A percentile compares a stretch with the other conserved stretches of the same genome.
Evolutionary conservation across 2,797 vertebrate genomes (phyloP).

Genomic region (Linurgus olivaceus): DNA sequence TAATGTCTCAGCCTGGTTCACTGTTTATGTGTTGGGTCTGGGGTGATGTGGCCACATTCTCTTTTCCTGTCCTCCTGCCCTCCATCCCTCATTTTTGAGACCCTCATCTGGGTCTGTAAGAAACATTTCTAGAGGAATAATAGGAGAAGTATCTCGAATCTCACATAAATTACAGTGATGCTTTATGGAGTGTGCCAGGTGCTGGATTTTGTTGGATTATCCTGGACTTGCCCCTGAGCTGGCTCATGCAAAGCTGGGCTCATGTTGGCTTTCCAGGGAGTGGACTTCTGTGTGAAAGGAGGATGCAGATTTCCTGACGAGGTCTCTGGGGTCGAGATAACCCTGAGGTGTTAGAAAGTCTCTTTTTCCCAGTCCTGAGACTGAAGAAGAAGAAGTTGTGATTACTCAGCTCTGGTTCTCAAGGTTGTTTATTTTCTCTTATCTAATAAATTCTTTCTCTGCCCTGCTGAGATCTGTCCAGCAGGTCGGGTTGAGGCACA

Average conservation of each 20-base stretch:
- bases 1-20: neutral
- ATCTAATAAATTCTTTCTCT: too few relatives aligned
- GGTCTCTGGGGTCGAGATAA: too few relatives aligned
- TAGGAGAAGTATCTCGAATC: neutral
- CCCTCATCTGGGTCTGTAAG: neutral
- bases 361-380: too few relatives aligned
- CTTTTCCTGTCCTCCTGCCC: neutral
- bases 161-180: neutral
- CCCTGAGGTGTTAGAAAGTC: too few relatives aligned
- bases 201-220: neutral
- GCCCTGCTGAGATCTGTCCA: too few relatives aligned
- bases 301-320: neutral
- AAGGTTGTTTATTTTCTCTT: too few relatives aligned
- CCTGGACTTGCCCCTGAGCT: neutral
- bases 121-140: neutral
- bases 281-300: rapidly evolving
- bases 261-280: neutral
- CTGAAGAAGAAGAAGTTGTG: too few relatives aligned
- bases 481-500: too few relatives aligned
- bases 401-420: too few relatives aligned
- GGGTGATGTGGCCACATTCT: rapidly evolving
- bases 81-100: neutral
- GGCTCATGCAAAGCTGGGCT: neutral
- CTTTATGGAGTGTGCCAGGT: neutral
- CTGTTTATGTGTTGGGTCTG: neutral